A percentile compares a stretch with the other conserved stretches of the same genome.
These are phyloP conservation scores for Rattus rattus DNA, from an alignment of 2,113 vertebrate genomes.

Conservation along the genomic window DNA sequence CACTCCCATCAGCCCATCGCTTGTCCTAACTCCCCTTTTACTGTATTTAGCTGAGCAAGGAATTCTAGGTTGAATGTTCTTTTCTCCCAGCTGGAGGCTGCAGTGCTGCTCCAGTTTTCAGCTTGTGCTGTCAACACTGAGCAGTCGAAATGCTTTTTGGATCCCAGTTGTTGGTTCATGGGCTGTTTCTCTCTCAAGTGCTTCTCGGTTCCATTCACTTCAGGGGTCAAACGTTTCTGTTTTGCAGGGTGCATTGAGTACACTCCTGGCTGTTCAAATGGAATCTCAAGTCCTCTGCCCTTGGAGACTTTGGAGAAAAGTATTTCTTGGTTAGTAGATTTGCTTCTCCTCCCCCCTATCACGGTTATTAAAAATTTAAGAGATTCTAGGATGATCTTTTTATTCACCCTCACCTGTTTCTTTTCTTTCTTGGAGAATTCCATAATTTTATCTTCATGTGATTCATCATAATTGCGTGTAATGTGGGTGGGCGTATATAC, in stretches of 20 bases:
- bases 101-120: background rate
- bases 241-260: background rate
- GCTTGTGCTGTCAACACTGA: background rate
- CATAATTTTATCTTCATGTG: constrained; percentile 13
- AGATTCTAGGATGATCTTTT: background rate
- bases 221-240: background rate
- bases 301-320: constrained; percentile 6
- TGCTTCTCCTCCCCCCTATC: background rate
- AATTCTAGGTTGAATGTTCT: constrained; percentile 17
- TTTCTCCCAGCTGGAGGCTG: background rate
- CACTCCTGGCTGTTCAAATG: background rate
- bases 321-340: background rate
- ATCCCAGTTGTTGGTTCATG: background rate
- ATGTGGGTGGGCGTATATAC: background rate
- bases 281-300: constrained; percentile 19
- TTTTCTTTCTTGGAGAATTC: constrained; percentile 2
- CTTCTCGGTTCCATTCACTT: background rate
- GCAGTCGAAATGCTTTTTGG: background rate
- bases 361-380: background rate
- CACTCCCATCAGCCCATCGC: background rate
- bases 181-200: background rate
- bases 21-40: background rate
- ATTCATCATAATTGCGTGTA: background rate
- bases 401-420: background rate
- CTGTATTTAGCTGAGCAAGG: background rate